Percentiles rank a stretch among this genome's conserved stretches.
These are phyloP conservation scores for Cerastis rubricosa DNA, from an alignment of 2,888 invertebrate genomes.

Conservation along the genomic window DNA sequence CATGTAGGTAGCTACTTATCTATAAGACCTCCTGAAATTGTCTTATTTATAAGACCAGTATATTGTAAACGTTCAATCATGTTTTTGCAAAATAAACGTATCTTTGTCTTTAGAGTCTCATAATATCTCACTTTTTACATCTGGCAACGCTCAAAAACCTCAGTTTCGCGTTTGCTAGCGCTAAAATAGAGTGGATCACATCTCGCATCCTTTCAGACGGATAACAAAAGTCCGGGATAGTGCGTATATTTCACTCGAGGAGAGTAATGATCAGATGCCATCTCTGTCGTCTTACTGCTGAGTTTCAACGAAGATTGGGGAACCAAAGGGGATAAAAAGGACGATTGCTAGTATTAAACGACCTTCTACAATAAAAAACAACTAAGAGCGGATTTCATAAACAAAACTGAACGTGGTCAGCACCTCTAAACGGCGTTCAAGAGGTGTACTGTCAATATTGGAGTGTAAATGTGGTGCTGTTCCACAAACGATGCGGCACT, in stretches of 20 bases:
- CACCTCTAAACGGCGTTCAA: background rate
- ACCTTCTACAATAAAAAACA: background rate
- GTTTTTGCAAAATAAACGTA: background rate
- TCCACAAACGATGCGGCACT: too few relatives aligned
- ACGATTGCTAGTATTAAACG: background rate
- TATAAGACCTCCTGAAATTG: too few relatives aligned
- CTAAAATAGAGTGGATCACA: conserved; percentile 42
- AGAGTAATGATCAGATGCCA: conserved; percentile 41
- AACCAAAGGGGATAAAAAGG: background rate
- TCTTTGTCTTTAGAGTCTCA: background rate
- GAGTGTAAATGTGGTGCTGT: too few relatives aligned
- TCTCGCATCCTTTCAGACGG: conserved; percentile 27
- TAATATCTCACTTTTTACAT: background rate
- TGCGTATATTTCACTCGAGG: conserved; percentile 45
- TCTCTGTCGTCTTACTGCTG: conserved; percentile 43
- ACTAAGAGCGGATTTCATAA: background rate
- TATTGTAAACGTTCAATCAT: background rate
- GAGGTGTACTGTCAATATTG: background rate
- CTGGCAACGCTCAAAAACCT: conserved; percentile 27
- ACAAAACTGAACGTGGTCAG: background rate
- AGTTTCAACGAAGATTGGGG: conserved; percentile 5
- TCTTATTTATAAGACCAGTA: background rate
- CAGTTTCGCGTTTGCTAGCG: conserved; percentile 4
- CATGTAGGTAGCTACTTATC: too few relatives aligned
- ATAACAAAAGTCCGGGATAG: conserved; percentile 39